Conservation (phyloP, 2,797 vertebrate genomes). For the Manis pentadactyla region DNA sequence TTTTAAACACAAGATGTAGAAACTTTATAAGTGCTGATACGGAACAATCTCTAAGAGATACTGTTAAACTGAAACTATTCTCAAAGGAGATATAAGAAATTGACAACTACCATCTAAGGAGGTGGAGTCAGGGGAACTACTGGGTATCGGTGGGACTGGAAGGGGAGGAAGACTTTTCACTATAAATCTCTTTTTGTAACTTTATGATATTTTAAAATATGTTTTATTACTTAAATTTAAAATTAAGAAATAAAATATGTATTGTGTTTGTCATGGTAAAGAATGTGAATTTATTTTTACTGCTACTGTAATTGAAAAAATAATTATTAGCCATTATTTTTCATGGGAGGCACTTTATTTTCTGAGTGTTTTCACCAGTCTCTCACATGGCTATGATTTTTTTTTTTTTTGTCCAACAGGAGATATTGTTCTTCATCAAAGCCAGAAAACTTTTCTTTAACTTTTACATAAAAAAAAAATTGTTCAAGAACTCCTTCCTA, state of each 20-base stretch:
- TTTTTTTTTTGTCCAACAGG: background rate
- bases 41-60: background rate
- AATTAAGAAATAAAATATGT: background rate
- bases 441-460: background rate
- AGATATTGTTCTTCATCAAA: slow-evolving; percentile 24
- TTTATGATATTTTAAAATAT: background rate
- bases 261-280: background rate
- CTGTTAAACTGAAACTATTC: slow-evolving; percentile 7
- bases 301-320: background rate
- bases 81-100: background rate
- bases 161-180: background rate
- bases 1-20: slow-evolving; percentile 25
- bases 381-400: background rate
- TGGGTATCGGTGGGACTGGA: background rate
- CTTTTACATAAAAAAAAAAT: too few relatives aligned
- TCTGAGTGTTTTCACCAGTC: background rate
- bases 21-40: background rate
- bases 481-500: background rate
- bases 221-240: background rate
- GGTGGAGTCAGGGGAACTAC: accelerated
- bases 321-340: background rate
- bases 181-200: background rate
- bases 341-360: background rate
- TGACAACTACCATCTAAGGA: background rate
- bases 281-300: background rate